Evolutionary conservation across 2,888 invertebrate species (phyloP).

Genomic region (Thereva nobilitata): DNA sequence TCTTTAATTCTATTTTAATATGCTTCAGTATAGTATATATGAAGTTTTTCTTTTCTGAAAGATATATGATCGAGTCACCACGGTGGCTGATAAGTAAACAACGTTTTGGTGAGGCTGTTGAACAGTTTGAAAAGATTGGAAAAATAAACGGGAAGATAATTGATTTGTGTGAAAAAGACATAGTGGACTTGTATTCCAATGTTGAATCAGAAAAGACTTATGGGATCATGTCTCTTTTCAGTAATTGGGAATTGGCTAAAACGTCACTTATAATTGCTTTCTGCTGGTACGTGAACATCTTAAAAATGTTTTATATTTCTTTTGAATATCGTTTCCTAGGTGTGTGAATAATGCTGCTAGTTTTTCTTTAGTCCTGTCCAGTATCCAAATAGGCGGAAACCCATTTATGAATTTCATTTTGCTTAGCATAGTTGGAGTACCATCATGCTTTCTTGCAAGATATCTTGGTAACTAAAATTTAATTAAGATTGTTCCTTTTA

Average conservation of each 20-base stretch:
- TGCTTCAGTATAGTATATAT: too few relatives aligned
- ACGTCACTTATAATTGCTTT: conserved; percentile 62
- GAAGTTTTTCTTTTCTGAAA: conserved; percentile 4
- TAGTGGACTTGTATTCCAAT: conserved; percentile 56
- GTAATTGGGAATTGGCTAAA: conserved; percentile 61
- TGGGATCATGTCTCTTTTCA: conserved; percentile 63
- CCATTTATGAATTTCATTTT: too few relatives aligned
- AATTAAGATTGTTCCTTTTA: too few relatives aligned
- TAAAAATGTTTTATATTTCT: too few relatives aligned
- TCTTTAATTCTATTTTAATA: conserved; percentile 39
- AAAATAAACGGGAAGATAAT: conserved; percentile 60
- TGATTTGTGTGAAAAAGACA: conserved; percentile 56
- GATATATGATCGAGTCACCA: conserved; percentile 63
- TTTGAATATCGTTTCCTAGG: too few relatives aligned
- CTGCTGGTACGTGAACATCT: conserved; percentile 59
- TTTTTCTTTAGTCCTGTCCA: too few relatives aligned
- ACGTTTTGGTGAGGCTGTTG: conserved; percentile 59
- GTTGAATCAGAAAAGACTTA: conserved; percentile 54
- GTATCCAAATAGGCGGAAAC: too few relatives aligned
- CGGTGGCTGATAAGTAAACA: conserved; percentile 66
- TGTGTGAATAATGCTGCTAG: too few relatives aligned
- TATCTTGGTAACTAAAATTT: too few relatives aligned
- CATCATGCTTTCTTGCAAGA: too few relatives aligned
- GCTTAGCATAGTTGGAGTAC: too few relatives aligned
- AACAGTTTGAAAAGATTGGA: conserved; percentile 62